These are phyloP conservation scores for Gonocerus acuteangulatus DNA, from an alignment of 2,888 invertebrate genomes.

Conservation along the genomic window DNA sequence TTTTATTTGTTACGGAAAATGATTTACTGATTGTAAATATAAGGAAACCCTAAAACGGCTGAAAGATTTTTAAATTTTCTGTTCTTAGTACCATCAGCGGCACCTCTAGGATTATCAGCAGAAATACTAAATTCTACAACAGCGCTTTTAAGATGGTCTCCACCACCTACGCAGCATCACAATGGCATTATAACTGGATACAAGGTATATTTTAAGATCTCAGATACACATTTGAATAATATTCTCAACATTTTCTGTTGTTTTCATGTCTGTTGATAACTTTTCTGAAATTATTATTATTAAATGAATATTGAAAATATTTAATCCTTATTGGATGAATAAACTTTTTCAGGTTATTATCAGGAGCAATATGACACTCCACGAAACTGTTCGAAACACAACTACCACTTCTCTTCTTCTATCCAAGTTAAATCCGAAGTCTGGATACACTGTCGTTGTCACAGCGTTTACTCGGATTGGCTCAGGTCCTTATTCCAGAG, in stretches of 20 bases:
- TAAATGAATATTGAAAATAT: no score
- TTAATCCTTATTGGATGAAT: no score
- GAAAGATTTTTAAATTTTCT: slow-evolving; percentile 35
- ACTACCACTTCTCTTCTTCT: slow-evolving; percentile 83
- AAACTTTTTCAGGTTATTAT: slow-evolving; percentile 54
- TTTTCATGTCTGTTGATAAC: no score
- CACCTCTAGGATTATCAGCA: slow-evolving; percentile 70
- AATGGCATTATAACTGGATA: slow-evolving; percentile 82
- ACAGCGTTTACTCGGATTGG: slow-evolving; percentile 84
- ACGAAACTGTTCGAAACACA: slow-evolving; percentile 78
- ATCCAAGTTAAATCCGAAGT: slow-evolving; percentile 77
- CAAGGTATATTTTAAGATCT: slow-evolving; percentile 61
- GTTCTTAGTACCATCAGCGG: slow-evolving; percentile 63
- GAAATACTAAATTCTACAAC: slow-evolving; percentile 74
- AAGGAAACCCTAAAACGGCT: background rate
- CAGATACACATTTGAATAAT: background rate
- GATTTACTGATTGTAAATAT: background rate
- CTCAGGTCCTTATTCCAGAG: slow-evolving; percentile 70
- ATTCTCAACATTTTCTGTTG: background rate
- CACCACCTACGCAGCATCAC: slow-evolving; percentile 67
- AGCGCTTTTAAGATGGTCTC: slow-evolving; percentile 73
- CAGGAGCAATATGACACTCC: slow-evolving; percentile 54
- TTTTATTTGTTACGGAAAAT: background rate
- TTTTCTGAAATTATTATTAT: no score
- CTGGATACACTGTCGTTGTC: slow-evolving; percentile 70